A percentile compares a stretch with the other conserved stretches of the same genome.
phyloP scores from a whole-genome alignment of 2,113 vertebrate genomes.

The Zapornia atra region DNA sequence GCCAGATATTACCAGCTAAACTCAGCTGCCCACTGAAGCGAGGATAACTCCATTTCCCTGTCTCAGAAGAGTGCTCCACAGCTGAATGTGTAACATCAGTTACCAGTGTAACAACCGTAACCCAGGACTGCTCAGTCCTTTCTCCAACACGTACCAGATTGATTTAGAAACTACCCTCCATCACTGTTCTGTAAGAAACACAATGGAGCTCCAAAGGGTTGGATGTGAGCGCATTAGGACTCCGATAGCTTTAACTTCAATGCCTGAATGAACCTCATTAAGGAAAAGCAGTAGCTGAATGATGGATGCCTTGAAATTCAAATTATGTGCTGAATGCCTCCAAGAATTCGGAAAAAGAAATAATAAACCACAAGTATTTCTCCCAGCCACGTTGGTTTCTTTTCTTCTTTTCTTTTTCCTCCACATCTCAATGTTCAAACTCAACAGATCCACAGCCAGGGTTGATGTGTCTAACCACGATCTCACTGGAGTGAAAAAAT shows the following conservation, averaged over 20 bases:
- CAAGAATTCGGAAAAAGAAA: not conserved
- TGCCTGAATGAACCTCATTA: not conserved
- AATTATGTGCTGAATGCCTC: not conserved
- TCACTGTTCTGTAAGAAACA: not conserved
- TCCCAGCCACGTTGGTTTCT: not conserved
- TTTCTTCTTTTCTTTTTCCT: too few species aligned
- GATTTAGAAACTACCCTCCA: not conserved
- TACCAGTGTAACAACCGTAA: not conserved
- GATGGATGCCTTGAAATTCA: not conserved
- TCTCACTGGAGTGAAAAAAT: not conserved
- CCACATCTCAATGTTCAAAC: not conserved
- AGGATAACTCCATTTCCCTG: not conserved
- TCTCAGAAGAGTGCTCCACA: not conserved
- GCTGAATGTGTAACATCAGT: not conserved
- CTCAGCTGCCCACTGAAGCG: not conserved
- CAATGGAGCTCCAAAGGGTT: not conserved
- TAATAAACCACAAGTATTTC: not conserved
- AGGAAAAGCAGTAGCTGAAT: not conserved
- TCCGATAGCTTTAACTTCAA: not conserved
- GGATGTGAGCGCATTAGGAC: not conserved
- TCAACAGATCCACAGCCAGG: not conserved
- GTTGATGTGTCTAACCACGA: not conserved
- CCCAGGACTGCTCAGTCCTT: not conserved
- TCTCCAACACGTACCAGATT: accelerated
- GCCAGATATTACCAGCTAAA: not conserved